Evolutionary conservation across 2,888 invertebrate species (phyloP).

Genomic region (Euphydryas editha): DNA sequence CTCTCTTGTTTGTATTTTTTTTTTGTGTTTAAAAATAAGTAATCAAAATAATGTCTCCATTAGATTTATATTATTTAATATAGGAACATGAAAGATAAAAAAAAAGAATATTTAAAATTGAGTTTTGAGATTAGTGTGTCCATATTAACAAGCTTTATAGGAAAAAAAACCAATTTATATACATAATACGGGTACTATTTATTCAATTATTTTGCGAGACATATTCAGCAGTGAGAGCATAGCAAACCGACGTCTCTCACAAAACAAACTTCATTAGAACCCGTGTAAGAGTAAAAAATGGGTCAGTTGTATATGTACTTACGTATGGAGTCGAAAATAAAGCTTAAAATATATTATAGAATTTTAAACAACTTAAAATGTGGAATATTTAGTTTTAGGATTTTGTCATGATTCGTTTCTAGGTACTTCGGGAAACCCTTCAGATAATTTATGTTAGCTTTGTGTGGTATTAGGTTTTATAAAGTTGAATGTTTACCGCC

Average conservation of each 20-base stretch:
- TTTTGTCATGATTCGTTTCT: not conserved
- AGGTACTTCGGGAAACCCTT: not conserved
- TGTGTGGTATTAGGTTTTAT: too few relatives aligned
- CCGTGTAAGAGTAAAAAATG: constrained; percentile 45
- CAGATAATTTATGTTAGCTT: too few relatives aligned
- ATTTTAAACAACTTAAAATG: constrained; percentile 18
- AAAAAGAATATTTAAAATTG: too few relatives aligned
- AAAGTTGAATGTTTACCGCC: too few relatives aligned
- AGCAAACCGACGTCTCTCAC: constrained; percentile 45
- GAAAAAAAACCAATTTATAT: not conserved
- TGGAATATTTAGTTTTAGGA: constrained; percentile 5
- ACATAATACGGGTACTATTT: constrained; percentile 16
- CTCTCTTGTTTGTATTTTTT: too few relatives aligned
- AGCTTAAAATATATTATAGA: constrained; percentile 20
- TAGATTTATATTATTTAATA: too few relatives aligned
- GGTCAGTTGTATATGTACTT: constrained; percentile 36
- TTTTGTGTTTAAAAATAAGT: too few relatives aligned
- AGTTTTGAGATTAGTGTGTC: too few relatives aligned
- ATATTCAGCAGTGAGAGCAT: constrained; percentile 32
- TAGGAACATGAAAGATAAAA: too few relatives aligned
- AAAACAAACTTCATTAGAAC: constrained; percentile 53
- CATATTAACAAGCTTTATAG: too few relatives aligned
- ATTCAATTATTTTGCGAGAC: constrained; percentile 21
- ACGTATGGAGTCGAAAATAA: constrained; percentile 19
- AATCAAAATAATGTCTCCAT: too few relatives aligned